Base-by-base conservation (phyloP, 2,888 invertebrate species). In the Scaptomyza flava region DNA sequence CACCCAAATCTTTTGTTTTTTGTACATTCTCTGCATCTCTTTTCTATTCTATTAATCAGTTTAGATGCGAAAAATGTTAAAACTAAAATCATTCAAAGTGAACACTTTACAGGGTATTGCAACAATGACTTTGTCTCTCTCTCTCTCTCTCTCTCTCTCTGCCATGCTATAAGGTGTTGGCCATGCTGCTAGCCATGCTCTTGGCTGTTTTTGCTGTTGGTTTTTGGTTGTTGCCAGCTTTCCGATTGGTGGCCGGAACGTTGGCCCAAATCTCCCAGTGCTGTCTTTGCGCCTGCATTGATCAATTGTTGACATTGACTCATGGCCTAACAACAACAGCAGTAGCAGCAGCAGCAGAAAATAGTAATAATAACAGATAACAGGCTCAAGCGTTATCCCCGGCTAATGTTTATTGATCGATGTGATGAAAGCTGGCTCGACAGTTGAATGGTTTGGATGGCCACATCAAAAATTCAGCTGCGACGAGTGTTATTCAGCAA, bases 301-400 rank as follows among this genome's bases (percentile, higher is more conserved):
- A 73, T 73, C 68, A 58, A 68, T 64, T 64, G 69, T 63, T 70
- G 66, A 62, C 62, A 70, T 63, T 70, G 73, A 73, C 53, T 70
- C 66, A 72, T 70, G 27, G 52, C 54, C 54, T 20, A 48, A 42
- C 47, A 47, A 5, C 45, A 53, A 36, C 30, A 50, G 11, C 17
- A 17, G 17, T 1, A 36, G 20, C 45, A 53, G 31, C 30, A 50
- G 11, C 17, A 17, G 17, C 17, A 36, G 20, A 14, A 41, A 31
- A 54, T 50, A 53, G 33, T 45, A 54, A 58, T 57, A 57, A 61
- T 54, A 61, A 48, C 45, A 45, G 61, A 61, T 61, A 65, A 48
- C 38, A 45, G 33, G 33, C 56, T 52, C 51, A 45, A 51, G 12
- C 38, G 51, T 31, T 57, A 60, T 58, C n/a, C 48, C 33, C 9